Evolutionary conservation across 2,888 invertebrate species (phyloP).

Genomic region (Nyleta sp.): DNA sequence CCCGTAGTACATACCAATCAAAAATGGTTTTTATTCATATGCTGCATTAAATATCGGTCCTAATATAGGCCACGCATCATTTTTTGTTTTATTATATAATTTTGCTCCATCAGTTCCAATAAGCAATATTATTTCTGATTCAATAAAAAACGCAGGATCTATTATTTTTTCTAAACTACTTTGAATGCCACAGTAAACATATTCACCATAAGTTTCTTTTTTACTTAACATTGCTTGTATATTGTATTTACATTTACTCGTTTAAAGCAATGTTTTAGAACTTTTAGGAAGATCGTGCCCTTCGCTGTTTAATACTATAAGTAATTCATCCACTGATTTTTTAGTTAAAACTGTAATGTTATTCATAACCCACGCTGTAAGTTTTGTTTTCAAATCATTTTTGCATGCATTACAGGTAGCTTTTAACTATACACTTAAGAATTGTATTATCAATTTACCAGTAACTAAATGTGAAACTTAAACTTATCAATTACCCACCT

Average conservation of each 20-base stretch:
- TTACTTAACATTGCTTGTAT: slow-evolving; percentile 25
- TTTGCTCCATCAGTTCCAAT: slow-evolving; percentile 56
- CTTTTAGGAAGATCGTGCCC: slow-evolving; percentile 15
- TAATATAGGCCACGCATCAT: slow-evolving; percentile 46
- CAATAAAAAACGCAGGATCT: slow-evolving; percentile 29
- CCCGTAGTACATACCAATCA: slow-evolving; percentile 44
- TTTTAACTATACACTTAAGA: too few species aligned
- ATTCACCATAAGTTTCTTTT: slow-evolving; percentile 25
- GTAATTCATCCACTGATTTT: slow-evolving; percentile 6
- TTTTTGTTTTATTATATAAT: slow-evolving; percentile 36
- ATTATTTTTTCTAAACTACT: slow-evolving; percentile 26
- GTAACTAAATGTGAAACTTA: slow-evolving; percentile 12
- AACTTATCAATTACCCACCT: slow-evolving; percentile 34
- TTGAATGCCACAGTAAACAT: slow-evolving; percentile 33
- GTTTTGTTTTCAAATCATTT: slow-evolving; percentile 14
- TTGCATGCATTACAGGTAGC: too few species aligned
- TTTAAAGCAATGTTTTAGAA: slow-evolving; percentile 14
- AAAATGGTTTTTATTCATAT: slow-evolving; percentile 38
- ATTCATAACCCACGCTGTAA: slow-evolving; percentile 17
- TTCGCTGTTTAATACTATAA: slow-evolving; percentile 2
- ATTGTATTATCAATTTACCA: background rate
- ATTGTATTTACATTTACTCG: slow-evolving; percentile 3
- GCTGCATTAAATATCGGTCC: slow-evolving; percentile 10
- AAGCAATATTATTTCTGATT: slow-evolving; percentile 40
- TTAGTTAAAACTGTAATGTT: slow-evolving; percentile 24